Evolutionary conservation across 2,113 vertebrate species (phyloP), one percentile per base, ranked within the genome.

Genomic region (Theristicus caerulescens): DNA sequence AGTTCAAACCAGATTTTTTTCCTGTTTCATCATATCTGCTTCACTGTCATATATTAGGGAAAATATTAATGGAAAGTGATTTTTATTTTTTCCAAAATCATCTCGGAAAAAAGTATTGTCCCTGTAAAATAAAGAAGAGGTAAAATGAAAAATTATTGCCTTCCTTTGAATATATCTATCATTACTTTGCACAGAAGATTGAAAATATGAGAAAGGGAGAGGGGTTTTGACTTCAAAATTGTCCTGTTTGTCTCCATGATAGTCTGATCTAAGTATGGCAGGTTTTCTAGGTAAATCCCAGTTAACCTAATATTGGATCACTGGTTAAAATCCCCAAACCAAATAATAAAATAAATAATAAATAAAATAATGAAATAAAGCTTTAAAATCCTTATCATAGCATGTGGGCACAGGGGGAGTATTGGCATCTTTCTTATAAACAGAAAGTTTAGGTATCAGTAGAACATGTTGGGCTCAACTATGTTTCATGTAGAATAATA

Each of bases 401-500:
- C 1, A 0, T n/a, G 10, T 27, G 7, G 59, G 13, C 14, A 3
- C 6, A 47, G 61, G 19, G 19, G 11, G 10, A 77, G 10, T 16
- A 64, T 21, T 31, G 29, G 7, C 6, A 6, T 65, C 7, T 54
- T 47, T 24, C 18, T 42, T 55, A 9, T 2, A 27, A 54, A 19
- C 9, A n/a, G 51, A 26, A 55, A 49, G 19, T 38, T 91, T 40
- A 40, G 31, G 9, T 80, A 82, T 59, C 13, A 42, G 67, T 54
- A 77, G 26, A 51, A 47, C 3, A 5, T 15, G 21, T 61, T 18
- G 4, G 34, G 22, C 44, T 92, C n/a, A 51, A 26, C 16, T 36
- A 1, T 31, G 9, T 47, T 55, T 76, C 8, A 36, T 13, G 16
- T 46, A 49, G 15, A 66, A 9, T 73, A 77, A 47, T 16, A 32